phyloP scores from a whole-genome alignment of 1,140 invertebrate species.

The Sinella curviseta region DNA sequence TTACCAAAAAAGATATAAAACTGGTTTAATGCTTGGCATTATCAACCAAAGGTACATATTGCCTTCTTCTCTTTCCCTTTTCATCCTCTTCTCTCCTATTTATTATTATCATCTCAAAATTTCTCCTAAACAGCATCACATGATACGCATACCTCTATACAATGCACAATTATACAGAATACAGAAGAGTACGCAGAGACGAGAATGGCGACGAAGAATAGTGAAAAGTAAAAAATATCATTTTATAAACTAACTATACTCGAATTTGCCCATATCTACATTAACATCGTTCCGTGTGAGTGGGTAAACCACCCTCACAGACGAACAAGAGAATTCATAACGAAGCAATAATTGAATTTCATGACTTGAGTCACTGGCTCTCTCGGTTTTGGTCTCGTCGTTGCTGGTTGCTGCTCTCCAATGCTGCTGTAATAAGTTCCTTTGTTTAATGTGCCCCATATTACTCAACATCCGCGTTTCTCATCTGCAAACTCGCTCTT shows the following conservation, averaged over 20 bases:
- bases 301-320: neutral
- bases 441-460: constrained; percentile 17
- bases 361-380: constrained; percentile 12
- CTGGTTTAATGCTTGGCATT: neutral
- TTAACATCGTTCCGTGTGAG: neutral
- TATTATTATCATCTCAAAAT: too few species aligned
- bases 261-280: neutral
- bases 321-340: constrained; percentile 20
- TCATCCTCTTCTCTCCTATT: neutral
- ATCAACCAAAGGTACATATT: neutral
- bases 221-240: too few species aligned
- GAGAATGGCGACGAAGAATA: too few species aligned
- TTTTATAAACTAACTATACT: too few species aligned
- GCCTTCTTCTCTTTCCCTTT: neutral
- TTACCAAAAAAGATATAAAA: constrained; percentile 15
- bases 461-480: constrained; percentile 5
- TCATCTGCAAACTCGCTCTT: constrained; percentile 2
- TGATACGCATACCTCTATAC: too few species aligned
- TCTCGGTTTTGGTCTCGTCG: neutral
- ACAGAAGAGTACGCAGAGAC: too few species aligned
- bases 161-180: too few species aligned
- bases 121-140: too few species aligned
- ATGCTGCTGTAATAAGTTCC: constrained; percentile 6
- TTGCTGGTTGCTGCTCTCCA: neutral
- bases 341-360: constrained; percentile 27